A percentile compares a stretch with the other conserved stretches of the same genome.
These are phyloP conservation scores for Chrosomus eos DNA, from an alignment of 2,797 vertebrate species.

Conservation along the genomic window DNA sequence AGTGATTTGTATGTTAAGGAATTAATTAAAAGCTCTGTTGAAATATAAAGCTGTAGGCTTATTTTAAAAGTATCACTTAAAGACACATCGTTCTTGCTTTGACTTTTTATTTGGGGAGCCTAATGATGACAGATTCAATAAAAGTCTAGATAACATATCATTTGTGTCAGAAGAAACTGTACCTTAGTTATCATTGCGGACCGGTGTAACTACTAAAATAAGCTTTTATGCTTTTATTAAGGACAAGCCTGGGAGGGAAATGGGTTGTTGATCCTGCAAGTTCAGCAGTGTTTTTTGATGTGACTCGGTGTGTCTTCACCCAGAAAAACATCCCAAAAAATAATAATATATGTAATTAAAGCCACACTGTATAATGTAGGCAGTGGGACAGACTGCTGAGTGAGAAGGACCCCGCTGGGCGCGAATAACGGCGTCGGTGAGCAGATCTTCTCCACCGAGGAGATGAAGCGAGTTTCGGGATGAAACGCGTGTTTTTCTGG, in stretches of 20 bases:
- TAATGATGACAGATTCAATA: background rate
- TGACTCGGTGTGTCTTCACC: background rate
- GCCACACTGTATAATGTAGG: slow-evolving; percentile 60
- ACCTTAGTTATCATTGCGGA: background rate
- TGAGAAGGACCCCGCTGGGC: slow-evolving; percentile 59
- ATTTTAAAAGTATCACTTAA: no score
- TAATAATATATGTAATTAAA: background rate
- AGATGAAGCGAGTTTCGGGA: slow-evolving; percentile 11
- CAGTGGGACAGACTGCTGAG: slow-evolving; percentile 46
- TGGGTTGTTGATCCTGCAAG: background rate
- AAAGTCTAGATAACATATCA: background rate
- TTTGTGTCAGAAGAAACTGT: background rate
- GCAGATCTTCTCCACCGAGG: slow-evolving; percentile 45
- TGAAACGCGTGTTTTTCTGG: slow-evolving; percentile 36
- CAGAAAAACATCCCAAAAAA: background rate
- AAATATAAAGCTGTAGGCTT: background rate
- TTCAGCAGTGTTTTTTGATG: background rate
- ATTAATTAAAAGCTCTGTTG: background rate
- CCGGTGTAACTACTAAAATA: background rate
- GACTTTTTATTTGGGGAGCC: background rate
- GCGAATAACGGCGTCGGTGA: slow-evolving; percentile 52
- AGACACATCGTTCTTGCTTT: background rate
- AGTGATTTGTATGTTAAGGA: background rate
- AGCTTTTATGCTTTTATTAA: background rate
- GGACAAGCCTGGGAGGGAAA: background rate